Evolutionary conservation across 2,113 vertebrate species (phyloP), one percentile per base, ranked within the genome.

Genomic region (Erinaceus europaeus): DNA sequence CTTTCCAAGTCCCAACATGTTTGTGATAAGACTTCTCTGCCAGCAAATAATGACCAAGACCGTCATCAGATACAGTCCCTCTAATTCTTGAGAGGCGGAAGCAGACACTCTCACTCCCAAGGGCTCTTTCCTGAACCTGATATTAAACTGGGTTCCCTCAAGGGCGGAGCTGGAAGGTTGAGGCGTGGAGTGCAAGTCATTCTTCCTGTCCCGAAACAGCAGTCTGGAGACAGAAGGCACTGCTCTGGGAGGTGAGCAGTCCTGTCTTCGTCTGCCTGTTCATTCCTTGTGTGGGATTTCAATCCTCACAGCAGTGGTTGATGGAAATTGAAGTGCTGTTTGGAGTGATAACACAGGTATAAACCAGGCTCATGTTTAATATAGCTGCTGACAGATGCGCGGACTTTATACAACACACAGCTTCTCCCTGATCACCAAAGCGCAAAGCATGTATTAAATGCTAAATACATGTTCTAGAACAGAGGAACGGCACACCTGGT

Each of bases 31-130:
- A 34, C 25, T 4, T 18, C 5, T 44, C 48, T 25, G 20, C 40
- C 18, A 29, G 10, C 29, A 2, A 1, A 11, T 32, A 18, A 21
- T 14, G 44, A 44, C 29, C 27, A 21, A 52, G 53, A 20, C 11
- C 1, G 4, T 6, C 18, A 1, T 21, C 21, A 17, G 27, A 20
- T 15, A 4, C 15, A 3, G 17, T 14, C 15, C 36, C 34, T 8
- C 20, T n/a, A 1, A 10, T 27, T 9, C 42, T 27, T 5, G 0
- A 1, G 14, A 38, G 6, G 7, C 4, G 1, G 11, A 72, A 13
- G 32, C 14, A 1, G 7, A 3, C 10, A 25, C 3, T 5, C n/a
- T 34, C 7, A 13, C 12, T 36, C 67, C 21, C 32, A 14, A 32
- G 14, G 14, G n/a, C n/a, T 34, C 36, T 32, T 44, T 25, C 53